Evolutionary conservation across 2,113 vertebrate species (phyloP), one percentile per base, ranked within the genome.

Genomic region (Gadus chalcogrammus): DNA sequence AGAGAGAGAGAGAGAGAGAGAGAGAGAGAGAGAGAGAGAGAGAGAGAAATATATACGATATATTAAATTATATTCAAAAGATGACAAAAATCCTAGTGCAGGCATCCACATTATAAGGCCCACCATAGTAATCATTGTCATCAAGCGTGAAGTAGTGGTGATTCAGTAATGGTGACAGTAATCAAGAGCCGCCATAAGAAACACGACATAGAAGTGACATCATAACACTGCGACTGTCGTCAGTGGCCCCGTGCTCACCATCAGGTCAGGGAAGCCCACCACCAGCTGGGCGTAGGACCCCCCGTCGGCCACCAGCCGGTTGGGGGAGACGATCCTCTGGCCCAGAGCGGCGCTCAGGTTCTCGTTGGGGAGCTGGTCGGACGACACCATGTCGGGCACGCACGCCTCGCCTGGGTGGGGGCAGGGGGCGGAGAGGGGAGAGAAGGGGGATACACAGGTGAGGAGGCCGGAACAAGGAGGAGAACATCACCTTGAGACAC

Each of bases 201-300:
- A 35, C 31, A 35, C 6, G 31, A 35, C 6, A 35, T 35, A 35
- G 4, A 3, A 35, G 31, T 48, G 42, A 48, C 42, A 48, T 48
- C 42, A 13, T 48, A 13, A 12, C 9, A 12, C 9, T 48, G 42
- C 9, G 1, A 24, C 24, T 17, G 55, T 58, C n/a, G n/a, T 28
- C 22, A 22, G 61, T 15, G 15, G 3, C 22, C 9, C 15, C 31
- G 8, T 12, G 8, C 90, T 94, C 91, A 97, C 97, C 95, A 97
- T 90, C 35, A 99, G 95, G 81, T 99, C 96, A 56, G 97, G 97
- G 84, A 99, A 99, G 67, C 97, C 97, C 61, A 99, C 80, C 1
- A 98, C 73, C 38, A 98, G 9, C 17, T 85, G 91, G 8, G 95
- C 96, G 3, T 93, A 98, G 82, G 85, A 92, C 35, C 87, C 79